Conservation (phyloP, 2,888 invertebrate genomes). For the Coecobrya sp. region DNA sequence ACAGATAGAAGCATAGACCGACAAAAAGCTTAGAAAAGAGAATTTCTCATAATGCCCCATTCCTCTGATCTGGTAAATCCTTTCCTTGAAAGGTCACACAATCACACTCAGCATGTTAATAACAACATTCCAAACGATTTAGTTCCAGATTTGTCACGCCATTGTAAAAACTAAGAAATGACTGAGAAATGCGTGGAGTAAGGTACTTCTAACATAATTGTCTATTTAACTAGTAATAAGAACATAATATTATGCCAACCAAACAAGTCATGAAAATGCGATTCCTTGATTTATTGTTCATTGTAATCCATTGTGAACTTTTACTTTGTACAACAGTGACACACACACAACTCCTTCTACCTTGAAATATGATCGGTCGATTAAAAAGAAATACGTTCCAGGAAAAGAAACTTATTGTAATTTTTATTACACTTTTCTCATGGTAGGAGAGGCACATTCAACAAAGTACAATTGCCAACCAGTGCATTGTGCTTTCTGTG, state of each 20-base stretch:
- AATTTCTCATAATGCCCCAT: neutral
- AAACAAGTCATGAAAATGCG: neutral
- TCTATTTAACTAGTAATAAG: neutral
- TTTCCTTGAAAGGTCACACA: conserved; percentile 5
- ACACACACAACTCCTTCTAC: neutral
- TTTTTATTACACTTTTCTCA: neutral
- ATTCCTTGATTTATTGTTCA: conserved; percentile 23
- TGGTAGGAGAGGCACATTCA: neutral
- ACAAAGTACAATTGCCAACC: neutral
- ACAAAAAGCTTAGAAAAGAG: neutral
- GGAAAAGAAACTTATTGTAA: neutral
- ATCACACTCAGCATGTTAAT: neutral
- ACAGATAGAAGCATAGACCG: no score
- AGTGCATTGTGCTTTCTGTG: neutral
- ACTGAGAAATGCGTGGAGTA: no score
- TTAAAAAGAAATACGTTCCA: conserved; percentile 22
- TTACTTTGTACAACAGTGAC: neutral
- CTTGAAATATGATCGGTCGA: conserved; percentile 23
- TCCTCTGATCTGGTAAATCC: neutral
- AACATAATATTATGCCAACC: neutral
- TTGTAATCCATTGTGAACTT: conserved; percentile 1
- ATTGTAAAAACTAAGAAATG: no score
- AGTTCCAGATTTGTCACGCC: no score
- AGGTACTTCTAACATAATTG: no score
- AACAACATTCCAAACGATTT: neutral